These are phyloP conservation scores for Pseudotriccus pelzelni DNA, from an alignment of 2,797 vertebrate genomes.

Conservation along the genomic window DNA sequence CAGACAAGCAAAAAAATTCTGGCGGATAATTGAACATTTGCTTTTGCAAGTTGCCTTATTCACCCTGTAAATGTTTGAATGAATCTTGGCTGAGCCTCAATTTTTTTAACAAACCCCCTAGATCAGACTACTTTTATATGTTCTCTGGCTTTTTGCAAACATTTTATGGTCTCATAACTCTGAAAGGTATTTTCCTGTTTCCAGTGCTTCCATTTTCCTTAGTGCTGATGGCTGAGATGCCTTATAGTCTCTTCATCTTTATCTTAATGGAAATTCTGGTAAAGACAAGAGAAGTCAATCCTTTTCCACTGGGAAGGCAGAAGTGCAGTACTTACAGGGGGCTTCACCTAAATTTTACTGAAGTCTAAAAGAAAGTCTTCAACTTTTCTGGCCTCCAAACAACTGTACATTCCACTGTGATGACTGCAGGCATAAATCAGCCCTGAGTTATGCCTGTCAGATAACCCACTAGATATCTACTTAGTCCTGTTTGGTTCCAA, in stretches of 20 bases:
- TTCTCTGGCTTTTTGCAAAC: background rate
- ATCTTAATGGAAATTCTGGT: background rate
- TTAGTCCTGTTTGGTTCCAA: background rate
- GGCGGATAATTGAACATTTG: background rate
- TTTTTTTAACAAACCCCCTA: background rate
- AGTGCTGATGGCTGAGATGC: background rate
- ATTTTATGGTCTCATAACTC: background rate
- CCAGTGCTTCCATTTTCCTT: background rate
- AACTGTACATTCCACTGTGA: constrained; percentile 40
- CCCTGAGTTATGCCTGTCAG: constrained; percentile 13
- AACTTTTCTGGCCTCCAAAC: background rate
- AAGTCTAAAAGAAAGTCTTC: background rate
- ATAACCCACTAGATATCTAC: background rate
- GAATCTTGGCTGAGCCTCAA: background rate
- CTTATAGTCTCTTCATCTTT: background rate
- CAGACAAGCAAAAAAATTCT: background rate
- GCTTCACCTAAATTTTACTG: background rate
- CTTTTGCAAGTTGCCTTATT: background rate
- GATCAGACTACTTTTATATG: background rate
- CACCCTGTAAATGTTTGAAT: background rate
- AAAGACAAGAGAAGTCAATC: background rate
- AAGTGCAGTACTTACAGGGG: background rate
- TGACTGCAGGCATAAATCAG: constrained; percentile 32
- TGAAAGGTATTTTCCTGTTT: constrained; percentile 1
- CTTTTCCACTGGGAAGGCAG: background rate